Base-by-base conservation (phyloP, 2,113 vertebrate species). In the Lamprotornis superbus region DNA sequence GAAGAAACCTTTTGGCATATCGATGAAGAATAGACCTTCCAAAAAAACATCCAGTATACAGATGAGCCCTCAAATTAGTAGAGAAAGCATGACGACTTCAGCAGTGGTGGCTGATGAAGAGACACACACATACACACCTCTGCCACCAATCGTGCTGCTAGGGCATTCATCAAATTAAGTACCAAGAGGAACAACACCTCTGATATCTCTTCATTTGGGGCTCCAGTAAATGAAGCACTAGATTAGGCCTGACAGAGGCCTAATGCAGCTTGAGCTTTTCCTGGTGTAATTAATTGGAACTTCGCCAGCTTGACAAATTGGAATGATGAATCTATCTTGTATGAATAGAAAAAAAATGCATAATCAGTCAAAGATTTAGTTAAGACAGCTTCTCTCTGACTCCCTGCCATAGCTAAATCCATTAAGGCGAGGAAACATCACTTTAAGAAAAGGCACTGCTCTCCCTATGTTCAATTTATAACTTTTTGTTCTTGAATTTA, bases 321-420 rank as follows among this genome's bases (percentile, higher is more conserved):
- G 99, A 98, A 99, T 99, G 99, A 99, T 99, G 98, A 99, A 99
- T 99, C 99, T 99, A 98, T 99, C 99, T 98, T 98, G 99, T 99
- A 99, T 99, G 99, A 99, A 99, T 99, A 99, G 98, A 98, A 98
- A 98, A 97, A 98, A 99, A 99, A 99, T 98, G 99, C 98, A 99
- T 99, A 99, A 99, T 99, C 99, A 99, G 99, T 99, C 99, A 99
- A 99, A 99, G 98, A 98, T 98, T 98, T 99, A 98, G 98, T 98
- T 98, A 98, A 98, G 98, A 98, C 98, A 98, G 98, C 97, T 98
- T 98, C 97, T 97, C 97, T 98, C 98, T 98, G 98, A 98, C 98
- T 98, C 97, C 97, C 96, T 98, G 97, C 97, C 97, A 94, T 89
- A 96, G 98, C 97, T 92, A 98, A 98, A 99, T 98, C 99, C 98